Conservation (phyloP, 2,797 vertebrate species). For the Salmo trutta region DNA sequence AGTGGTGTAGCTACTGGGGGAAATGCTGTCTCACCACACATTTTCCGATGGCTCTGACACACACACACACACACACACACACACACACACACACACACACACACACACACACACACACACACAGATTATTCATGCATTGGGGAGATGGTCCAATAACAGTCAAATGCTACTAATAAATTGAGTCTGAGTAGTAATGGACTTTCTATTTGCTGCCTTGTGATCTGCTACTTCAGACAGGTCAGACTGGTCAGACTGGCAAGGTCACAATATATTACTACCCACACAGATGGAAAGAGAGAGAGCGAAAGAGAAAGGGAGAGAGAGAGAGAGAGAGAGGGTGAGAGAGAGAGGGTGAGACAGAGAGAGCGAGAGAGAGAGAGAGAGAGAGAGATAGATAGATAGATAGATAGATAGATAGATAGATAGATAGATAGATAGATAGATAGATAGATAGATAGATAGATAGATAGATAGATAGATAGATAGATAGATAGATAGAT, state of each 20-base stretch:
- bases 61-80: too few relatives aligned
- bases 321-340: background rate
- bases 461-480: background rate
- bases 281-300: background rate
- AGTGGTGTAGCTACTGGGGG: too few relatives aligned
- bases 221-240: background rate
- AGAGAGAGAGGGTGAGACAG: background rate
- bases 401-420: background rate
- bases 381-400: fast-evolving
- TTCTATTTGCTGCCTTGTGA: background rate
- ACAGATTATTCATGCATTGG: background rate
- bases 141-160: background rate
- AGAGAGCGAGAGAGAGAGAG: background rate
- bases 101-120: background rate
- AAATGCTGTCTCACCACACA: too few relatives aligned
- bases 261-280: background rate
- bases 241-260: conserved; percentile 2
- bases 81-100: too few relatives aligned
- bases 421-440: background rate
- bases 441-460: background rate
- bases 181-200: background rate
- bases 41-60: too few relatives aligned
- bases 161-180: background rate
- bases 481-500: background rate
- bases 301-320: background rate